Conservation (phyloP, 1,140 invertebrate species). For the Drosophila watanabei region DNA sequence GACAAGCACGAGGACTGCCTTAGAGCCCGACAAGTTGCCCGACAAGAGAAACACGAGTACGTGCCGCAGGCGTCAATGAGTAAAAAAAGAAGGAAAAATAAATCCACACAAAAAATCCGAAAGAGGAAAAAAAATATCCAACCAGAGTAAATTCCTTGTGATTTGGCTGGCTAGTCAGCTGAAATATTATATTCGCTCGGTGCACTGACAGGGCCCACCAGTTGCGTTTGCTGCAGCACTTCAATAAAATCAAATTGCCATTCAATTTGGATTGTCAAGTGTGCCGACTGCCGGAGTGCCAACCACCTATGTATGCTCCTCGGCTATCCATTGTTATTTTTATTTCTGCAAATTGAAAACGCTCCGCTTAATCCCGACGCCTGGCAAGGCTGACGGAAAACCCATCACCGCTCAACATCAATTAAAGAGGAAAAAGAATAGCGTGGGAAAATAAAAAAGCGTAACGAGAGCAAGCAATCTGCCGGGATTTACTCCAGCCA, state of each 20-base stretch:
- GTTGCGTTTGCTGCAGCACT: constrained; percentile 56
- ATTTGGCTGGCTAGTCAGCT: constrained; percentile 54
- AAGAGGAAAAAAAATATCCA: constrained; percentile 25
- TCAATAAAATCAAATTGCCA: constrained; percentile 72
- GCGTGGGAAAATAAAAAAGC: constrained; percentile 19
- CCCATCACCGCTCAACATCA: constrained; percentile 65
- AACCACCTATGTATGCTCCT: constrained; percentile 20
- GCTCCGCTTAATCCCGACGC: constrained; percentile 64
- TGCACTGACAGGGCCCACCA: constrained; percentile 73
- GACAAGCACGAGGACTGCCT: constrained; percentile 43
- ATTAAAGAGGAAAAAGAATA: constrained; percentile 48
- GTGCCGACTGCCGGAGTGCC: not conserved
- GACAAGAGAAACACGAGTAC: constrained; percentile 43
- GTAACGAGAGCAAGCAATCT: constrained; percentile 40
- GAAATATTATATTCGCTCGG: constrained; percentile 69
- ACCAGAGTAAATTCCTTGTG: constrained; percentile 17
- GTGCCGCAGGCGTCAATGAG: constrained; percentile 53
- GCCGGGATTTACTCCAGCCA: constrained; percentile 21
- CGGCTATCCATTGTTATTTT: constrained; percentile 44
- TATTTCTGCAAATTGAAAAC: constrained; percentile 74
- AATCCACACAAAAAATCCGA: not conserved
- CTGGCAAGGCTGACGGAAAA: constrained; percentile 53
- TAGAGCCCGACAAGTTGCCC: constrained; percentile 43
- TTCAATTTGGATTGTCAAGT: constrained; percentile 72
- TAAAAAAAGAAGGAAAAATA: constrained; percentile 10